phyloP scores from a whole-genome alignment of 2,888 invertebrate genomes.

The Hemaris fuciformis region DNA sequence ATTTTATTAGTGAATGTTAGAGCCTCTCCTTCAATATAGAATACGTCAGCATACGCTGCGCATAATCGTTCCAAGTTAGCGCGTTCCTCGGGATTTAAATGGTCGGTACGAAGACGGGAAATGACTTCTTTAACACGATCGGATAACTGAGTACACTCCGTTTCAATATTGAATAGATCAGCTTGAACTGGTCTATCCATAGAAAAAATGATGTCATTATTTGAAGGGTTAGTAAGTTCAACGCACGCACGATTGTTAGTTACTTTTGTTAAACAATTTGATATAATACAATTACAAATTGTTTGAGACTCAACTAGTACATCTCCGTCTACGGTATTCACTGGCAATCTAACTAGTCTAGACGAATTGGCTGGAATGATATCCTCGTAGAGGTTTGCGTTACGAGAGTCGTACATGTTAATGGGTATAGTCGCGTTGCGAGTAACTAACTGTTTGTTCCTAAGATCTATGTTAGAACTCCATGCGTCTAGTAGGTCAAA shows the following conservation, averaged over 20 bases:
- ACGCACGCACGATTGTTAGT: slow-evolving; percentile 24
- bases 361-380: slow-evolving; percentile 24
- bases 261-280: slow-evolving; percentile 27
- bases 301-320: slow-evolving; percentile 14
- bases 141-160: too few species aligned
- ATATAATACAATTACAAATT: slow-evolving; percentile 12
- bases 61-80: too few species aligned
- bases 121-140: too few species aligned
- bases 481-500: slow-evolving; percentile 25
- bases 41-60: too few species aligned
- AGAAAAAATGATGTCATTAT: slow-evolving; percentile 8
- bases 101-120: too few species aligned
- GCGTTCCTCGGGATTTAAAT: too few species aligned
- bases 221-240: slow-evolving; percentile 26
- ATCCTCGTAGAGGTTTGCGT: slow-evolving; percentile 27
- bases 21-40: too few species aligned
- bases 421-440: slow-evolving; percentile 17
- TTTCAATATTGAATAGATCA: too few species aligned
- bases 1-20: too few species aligned
- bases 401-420: slow-evolving; percentile 25
- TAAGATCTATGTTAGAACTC: slow-evolving; percentile 25
- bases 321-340: slow-evolving; percentile 23
- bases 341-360: slow-evolving; percentile 23
- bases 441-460: slow-evolving; percentile 20
- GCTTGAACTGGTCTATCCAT: too few species aligned